phyloP scores from a whole-genome alignment of 1,140 invertebrate genomes.

The Polypedilum pembai region DNA sequence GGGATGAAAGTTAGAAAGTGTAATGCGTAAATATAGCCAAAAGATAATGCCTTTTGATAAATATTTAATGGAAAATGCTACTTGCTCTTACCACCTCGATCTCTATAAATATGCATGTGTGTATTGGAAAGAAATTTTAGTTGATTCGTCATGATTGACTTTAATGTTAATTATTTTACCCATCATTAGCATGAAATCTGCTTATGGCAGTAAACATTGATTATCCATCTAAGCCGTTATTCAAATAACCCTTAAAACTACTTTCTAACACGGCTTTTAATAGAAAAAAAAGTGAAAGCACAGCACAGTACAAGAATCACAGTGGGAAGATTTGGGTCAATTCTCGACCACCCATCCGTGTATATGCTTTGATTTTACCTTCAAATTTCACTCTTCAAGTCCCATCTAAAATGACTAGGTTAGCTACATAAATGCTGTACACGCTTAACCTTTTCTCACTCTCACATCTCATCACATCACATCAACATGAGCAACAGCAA shows the following conservation, averaged over 20 bases:
- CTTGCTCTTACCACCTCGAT: neutral
- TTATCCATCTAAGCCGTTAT: too few relatives aligned
- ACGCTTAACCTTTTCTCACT: neutral
- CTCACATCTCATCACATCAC: neutral
- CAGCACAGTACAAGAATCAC: too few relatives aligned
- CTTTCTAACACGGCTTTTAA: too few relatives aligned
- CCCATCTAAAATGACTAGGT: too few relatives aligned
- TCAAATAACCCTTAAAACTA: too few relatives aligned
- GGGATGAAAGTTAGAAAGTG: neutral
- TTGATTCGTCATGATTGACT: neutral
- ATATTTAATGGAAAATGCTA: constrained; percentile 19
- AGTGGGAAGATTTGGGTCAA: neutral
- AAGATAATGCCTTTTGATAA: constrained; percentile 5
- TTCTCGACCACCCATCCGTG: neutral
- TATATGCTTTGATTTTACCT: neutral
- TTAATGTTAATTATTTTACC: too few relatives aligned
- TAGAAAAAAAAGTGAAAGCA: too few relatives aligned
- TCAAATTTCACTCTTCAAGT: neutral
- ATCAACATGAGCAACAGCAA: neutral
- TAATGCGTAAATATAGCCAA: constrained; percentile 10
- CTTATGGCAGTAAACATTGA: too few relatives aligned
- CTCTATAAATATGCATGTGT: neutral
- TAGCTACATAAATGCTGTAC: neutral
- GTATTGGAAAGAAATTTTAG: neutral
- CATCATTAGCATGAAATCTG: too few relatives aligned